These are phyloP conservation scores for Geococcyx californianus DNA, from an alignment of 2,113 vertebrate species.

Conservation along the genomic window DNA sequence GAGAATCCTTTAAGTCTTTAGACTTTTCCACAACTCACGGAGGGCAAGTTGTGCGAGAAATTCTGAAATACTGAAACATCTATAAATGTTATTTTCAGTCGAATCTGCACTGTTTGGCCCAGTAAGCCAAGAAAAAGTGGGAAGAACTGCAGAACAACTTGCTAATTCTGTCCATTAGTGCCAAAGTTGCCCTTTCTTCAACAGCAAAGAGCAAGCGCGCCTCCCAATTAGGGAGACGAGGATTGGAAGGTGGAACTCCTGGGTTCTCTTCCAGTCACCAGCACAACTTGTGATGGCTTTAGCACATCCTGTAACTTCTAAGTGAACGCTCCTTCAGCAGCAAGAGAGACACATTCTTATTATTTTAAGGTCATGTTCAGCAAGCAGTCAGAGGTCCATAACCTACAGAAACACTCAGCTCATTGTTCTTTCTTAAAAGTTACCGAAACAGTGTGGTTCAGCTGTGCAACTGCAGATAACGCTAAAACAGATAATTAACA, in stretches of 20 bases:
- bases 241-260: conserved; percentile 1
- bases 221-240: background rate
- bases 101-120: conserved; percentile 23
- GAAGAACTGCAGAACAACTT: conserved; percentile 48
- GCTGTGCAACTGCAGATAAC: background rate
- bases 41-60: conserved; percentile 9
- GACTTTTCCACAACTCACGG: background rate
- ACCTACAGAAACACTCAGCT: background rate
- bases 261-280: background rate
- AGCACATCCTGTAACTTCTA: background rate
- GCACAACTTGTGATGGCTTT: background rate
- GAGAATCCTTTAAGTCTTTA: conserved; percentile 46
- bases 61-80: conserved; percentile 16
- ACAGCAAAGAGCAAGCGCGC: background rate
- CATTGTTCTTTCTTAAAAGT: background rate
- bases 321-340: background rate
- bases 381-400: background rate
- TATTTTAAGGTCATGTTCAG: background rate
- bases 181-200: conserved; percentile 36
- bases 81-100: conserved; percentile 33
- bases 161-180: conserved; percentile 25
- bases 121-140: conserved; percentile 34
- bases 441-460: background rate
- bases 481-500: too few relatives aligned
- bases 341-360: background rate